phyloP scores from a whole-genome alignment of 2,888 invertebrate genomes.

The Holacanthella duospinosa region DNA sequence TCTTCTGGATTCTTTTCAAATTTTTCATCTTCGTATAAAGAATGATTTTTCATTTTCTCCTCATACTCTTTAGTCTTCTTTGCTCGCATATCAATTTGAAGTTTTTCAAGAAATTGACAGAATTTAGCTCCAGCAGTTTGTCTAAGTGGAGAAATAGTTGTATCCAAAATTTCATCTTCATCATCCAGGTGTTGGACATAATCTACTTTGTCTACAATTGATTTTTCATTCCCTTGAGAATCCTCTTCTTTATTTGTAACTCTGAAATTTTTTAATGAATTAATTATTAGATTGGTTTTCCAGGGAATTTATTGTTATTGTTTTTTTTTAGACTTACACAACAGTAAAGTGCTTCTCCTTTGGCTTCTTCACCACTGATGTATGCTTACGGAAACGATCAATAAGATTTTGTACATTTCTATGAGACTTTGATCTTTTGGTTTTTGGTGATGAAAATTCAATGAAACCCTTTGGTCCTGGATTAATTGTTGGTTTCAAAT shows the following conservation, averaged over 20 bases:
- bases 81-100: conserved; percentile 32
- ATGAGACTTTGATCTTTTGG: conserved; percentile 42
- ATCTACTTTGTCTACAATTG: conserved; percentile 37
- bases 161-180: conserved; percentile 22
- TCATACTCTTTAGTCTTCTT: conserved; percentile 37
- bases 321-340: conserved; percentile 46
- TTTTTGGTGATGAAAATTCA: conserved; percentile 48
- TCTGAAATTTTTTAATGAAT: conserved; percentile 37
- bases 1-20: conserved; percentile 14
- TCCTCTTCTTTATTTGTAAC: conserved; percentile 41
- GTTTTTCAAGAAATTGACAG: conserved; percentile 15
- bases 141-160: conserved; percentile 9
- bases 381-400: conserved; percentile 60
- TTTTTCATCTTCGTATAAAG: conserved; percentile 31
- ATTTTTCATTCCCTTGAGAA: conserved; percentile 39
- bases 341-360: conserved; percentile 49
- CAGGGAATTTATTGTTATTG: conserved; percentile 7
- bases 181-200: conserved; percentile 22
- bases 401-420: conserved; percentile 56
- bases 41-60: conserved; percentile 38
- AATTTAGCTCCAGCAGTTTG: conserved; percentile 26
- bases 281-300: conserved; percentile 3
- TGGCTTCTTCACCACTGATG: conserved; percentile 46
- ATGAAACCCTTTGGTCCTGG: conserved; percentile 47
- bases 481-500: conserved; percentile 47